Percentiles rank a stretch among this genome's conserved stretches.
Evolutionary conservation across 2,888 invertebrate species (phyloP).

Genomic region (Entomobrya multifasciata): DNA sequence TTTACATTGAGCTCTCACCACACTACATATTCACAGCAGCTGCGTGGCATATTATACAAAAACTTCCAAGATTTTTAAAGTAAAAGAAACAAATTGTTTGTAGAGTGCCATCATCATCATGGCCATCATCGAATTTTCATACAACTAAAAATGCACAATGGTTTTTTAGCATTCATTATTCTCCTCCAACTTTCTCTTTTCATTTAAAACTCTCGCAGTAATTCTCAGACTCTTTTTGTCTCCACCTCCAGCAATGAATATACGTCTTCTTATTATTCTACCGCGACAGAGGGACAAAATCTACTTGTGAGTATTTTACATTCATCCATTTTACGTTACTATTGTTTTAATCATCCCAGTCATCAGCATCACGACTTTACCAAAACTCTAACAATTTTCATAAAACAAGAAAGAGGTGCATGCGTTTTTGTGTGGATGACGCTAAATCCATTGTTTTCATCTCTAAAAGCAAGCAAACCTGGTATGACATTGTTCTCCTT

Average conservation of each 20-base stretch:
- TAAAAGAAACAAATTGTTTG: no score
- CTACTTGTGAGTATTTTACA: conserved; percentile 49
- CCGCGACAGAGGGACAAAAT: not conserved
- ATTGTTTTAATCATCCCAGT: not conserved
- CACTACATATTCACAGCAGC: no score
- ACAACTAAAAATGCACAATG: conserved; percentile 1
- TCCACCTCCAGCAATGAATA: not conserved
- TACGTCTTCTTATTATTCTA: not conserved
- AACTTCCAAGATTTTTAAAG: no score
- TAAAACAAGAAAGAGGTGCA: not conserved
- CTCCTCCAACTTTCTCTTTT: conserved; percentile 21
- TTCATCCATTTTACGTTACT: conserved; percentile 28
- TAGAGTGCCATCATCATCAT: not conserved
- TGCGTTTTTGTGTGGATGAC: no score
- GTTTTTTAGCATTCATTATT: not conserved
- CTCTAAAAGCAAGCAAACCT: not conserved
- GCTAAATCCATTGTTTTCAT: not conserved
- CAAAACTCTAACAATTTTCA: not conserved
- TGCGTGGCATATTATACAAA: no score
- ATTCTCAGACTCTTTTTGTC: not conserved
- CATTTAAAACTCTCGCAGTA: conserved; percentile 22
- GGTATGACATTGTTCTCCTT: not conserved
- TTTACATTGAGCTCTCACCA: no score
- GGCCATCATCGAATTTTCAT: conserved; percentile 1
- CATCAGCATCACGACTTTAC: not conserved